These are phyloP conservation scores for Oedothorax gibbosus DNA, from an alignment of 1,140 invertebrate genomes.

Conservation along the genomic window DNA sequence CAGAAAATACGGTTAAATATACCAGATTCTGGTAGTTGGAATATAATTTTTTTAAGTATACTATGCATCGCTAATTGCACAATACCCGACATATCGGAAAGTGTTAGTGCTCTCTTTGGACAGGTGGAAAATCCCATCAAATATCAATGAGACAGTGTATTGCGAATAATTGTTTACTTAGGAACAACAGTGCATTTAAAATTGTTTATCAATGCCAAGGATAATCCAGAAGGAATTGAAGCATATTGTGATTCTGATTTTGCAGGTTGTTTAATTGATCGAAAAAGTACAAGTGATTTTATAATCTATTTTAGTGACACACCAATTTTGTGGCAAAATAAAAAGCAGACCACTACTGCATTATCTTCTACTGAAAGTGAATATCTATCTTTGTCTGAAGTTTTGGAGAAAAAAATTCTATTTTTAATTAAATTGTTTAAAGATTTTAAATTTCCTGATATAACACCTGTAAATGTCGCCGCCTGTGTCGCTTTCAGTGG, in stretches of 20 bases:
- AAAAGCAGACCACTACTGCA: slow-evolving; percentile 5
- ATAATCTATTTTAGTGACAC: not conserved
- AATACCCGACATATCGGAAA: slow-evolving; percentile 63
- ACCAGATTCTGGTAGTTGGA: too few species aligned
- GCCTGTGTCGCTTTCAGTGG: too few species aligned
- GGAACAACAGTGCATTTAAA: not conserved
- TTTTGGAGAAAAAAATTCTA: slow-evolving; percentile 26
- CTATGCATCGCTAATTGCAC: slow-evolving; percentile 42
- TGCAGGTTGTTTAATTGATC: slow-evolving; percentile 64
- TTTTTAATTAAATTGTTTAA: slow-evolving; percentile 4
- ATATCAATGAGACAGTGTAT: slow-evolving; percentile 63
- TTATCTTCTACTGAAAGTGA: slow-evolving; percentile 34
- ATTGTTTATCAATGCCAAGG: not conserved
- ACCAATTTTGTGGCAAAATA: slow-evolving; percentile 14
- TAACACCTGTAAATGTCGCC: too few species aligned
- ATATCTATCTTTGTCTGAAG: not conserved
- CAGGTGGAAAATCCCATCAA: slow-evolving; percentile 55
- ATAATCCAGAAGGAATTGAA: too few species aligned
- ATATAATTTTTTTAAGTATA: too few species aligned
- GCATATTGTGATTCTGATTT: slow-evolving; percentile 68
- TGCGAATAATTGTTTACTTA: slow-evolving; percentile 65
- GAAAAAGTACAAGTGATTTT: slow-evolving; percentile 21
- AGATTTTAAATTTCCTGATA: too few species aligned
- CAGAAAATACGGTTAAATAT: too few species aligned
- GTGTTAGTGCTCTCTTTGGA: slow-evolving; percentile 54